A percentile compares a stretch with the other conserved stretches of the same genome.
phyloP scores from a whole-genome alignment of 1,140 invertebrate genomes.

The Zelostemma sp. region DNA sequence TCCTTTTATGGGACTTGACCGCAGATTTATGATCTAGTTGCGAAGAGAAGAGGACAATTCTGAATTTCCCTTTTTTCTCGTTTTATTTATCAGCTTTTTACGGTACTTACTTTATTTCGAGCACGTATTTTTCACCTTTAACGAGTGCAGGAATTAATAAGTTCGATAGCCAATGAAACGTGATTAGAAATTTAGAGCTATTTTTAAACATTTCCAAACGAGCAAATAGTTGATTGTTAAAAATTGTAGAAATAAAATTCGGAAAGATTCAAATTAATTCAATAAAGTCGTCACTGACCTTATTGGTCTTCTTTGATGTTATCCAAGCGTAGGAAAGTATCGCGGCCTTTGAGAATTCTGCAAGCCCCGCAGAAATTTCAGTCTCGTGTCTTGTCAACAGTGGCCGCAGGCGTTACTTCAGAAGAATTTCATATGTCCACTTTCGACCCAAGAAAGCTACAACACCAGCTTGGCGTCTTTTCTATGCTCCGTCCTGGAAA shows the following conservation, averaged over 20 bases:
- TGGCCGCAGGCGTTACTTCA: conserved; percentile 41
- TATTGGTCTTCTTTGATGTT: conserved; percentile 24
- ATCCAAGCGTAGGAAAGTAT: conserved; percentile 5
- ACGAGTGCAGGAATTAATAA: too few species aligned
- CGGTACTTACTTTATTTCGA: too few species aligned
- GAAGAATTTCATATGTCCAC: conserved; percentile 53
- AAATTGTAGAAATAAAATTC: too few species aligned
- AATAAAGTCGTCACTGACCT: conserved; percentile 6
- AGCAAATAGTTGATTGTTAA: neutral
- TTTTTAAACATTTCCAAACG: neutral
- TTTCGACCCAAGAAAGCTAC: conserved; percentile 26
- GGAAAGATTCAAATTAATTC: conserved; percentile 17
- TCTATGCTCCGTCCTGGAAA: neutral
- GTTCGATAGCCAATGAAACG: too few species aligned
- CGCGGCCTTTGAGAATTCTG: conserved; percentile 18
- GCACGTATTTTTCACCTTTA: too few species aligned
- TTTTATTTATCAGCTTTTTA: too few species aligned
- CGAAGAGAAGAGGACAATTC: conserved; percentile 48
- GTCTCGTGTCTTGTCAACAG: conserved; percentile 28
- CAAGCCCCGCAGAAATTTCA: conserved; percentile 14
- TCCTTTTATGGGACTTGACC: conserved; percentile 45
- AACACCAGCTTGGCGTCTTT: neutral
- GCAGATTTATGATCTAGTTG: conserved; percentile 61
- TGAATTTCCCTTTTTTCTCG: conserved; percentile 12
- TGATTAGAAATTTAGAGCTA: too few species aligned